A percentile compares a stretch with the other conserved stretches of the same genome.
Evolutionary conservation across 2,888 invertebrate genomes (phyloP).

Genomic region (Linnaemya vulpina): DNA sequence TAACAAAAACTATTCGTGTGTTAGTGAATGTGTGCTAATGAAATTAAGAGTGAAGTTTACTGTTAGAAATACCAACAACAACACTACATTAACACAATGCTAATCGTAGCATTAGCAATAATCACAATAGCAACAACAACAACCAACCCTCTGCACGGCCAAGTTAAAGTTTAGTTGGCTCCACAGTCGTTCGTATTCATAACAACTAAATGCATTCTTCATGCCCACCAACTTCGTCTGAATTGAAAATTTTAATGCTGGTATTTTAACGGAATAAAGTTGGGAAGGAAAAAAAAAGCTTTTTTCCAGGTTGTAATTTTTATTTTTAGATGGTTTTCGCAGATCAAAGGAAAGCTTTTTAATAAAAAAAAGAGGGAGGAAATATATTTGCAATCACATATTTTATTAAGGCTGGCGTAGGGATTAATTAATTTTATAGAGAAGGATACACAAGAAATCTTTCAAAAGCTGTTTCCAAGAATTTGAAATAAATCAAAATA

Average conservation of each 20-base stretch:
- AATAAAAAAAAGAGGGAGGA: not conserved
- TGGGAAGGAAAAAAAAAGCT: conserved; percentile 13
- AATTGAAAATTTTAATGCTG: not conserved
- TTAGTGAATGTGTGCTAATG: conserved; percentile 52
- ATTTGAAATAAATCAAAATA: too few relatives aligned
- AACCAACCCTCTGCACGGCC: conserved; percentile 53
- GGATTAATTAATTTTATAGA: too few relatives aligned
- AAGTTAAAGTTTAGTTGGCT: conserved; percentile 68
- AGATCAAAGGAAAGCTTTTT: conserved; percentile 37
- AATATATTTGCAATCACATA: too few relatives aligned
- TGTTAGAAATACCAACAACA: conserved; percentile 63
- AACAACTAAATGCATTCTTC: conserved; percentile 56
- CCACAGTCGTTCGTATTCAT: conserved; percentile 12
- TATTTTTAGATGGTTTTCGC: not conserved
- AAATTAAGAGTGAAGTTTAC: conserved; percentile 73
- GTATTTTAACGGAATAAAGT: not conserved
- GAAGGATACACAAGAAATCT: too few relatives aligned
- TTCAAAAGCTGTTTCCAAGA: too few relatives aligned
- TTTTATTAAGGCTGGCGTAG: too few relatives aligned
- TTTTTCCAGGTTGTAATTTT: not conserved
- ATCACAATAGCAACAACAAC: conserved; percentile 74
- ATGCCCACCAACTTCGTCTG: not conserved
- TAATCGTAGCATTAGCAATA: conserved; percentile 68
- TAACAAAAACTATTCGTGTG: conserved; percentile 35
- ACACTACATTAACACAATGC: conserved; percentile 55